Base-by-base conservation (phyloP, 1,140 invertebrate species). In the Prorops nasuta region DNA sequence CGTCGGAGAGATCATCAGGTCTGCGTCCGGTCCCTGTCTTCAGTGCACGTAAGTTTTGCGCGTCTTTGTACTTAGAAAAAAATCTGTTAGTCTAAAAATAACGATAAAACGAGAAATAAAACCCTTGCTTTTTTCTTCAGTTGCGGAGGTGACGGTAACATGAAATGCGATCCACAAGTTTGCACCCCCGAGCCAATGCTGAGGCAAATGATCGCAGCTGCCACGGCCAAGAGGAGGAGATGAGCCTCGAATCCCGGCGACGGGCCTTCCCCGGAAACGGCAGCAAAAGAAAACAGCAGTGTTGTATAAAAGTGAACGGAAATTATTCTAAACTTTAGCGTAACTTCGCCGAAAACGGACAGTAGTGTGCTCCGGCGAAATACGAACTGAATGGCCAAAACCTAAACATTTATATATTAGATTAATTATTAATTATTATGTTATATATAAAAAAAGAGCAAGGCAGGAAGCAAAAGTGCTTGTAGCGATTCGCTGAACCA, bases 161-260 rank as follows among this genome's bases (percentile, higher is more conserved):
- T 96, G 91, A 87, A 93, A 75, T 96, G 93, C 74, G 89, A 95
- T 74, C 92, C 93, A 35, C 86, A 86, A 73, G 81, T 86, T 45
- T 96, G 92, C 70, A 87, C 86, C 56, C 91, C 92, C 21, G 88
- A 92, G 69, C 90, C 91, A 41, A 89, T 92, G 83, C 76, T 95
- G 52, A 82, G 88, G 67, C 90, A 92, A 80, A 91, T 94, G 85
- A 90, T 94, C 59, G 87, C 86, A 51, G 85, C 85, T 18, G 86
- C 85, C 35, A 84, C 84, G 28, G 83, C 85, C 43, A 81, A 83
- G 54, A 83, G 84, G 64, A 83, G 88, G 71, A 88, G 88, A 85
- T 86, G 85, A 87, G 81, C 72, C 66, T n/a, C n/a, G n/a, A n/a
- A n/a, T n/a, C n/a, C n/a, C n/a, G 49, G 49, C 43, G 28, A 61